A percentile compares a stretch with the other conserved stretches of the same genome.
These are phyloP conservation scores for Polypedilum pembai DNA, from an alignment of 1,140 invertebrate species.

Conservation along the genomic window DNA sequence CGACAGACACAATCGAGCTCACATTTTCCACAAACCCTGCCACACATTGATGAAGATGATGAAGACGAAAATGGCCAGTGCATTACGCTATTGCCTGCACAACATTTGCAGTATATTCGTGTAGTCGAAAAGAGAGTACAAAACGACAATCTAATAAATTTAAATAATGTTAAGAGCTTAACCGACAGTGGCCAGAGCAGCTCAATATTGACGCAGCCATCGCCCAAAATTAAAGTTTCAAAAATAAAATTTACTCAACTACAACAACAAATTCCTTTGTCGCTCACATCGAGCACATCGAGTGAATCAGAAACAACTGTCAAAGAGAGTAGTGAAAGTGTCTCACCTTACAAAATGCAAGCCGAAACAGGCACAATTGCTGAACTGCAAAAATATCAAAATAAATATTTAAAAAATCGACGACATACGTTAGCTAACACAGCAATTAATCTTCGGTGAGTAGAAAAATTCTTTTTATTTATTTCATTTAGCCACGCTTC, in stretches of 20 bases:
- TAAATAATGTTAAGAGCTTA: slow-evolving; percentile 32
- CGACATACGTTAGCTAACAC: slow-evolving; percentile 72
- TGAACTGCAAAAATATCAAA: slow-evolving; percentile 77
- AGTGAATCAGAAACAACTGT: slow-evolving; percentile 31
- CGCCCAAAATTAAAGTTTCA: slow-evolving; percentile 44
- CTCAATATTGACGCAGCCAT: slow-evolving; percentile 45
- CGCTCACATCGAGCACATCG: slow-evolving; percentile 32
- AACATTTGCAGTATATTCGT: slow-evolving; percentile 44
- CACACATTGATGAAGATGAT: slow-evolving; percentile 53
- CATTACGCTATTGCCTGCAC: slow-evolving; percentile 40
- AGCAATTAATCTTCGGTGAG: slow-evolving; percentile 24
- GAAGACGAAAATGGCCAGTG: slow-evolving; percentile 49
- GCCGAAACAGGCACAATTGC: slow-evolving; percentile 81
- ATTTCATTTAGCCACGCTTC: neutral
- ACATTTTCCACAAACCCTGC: slow-evolving; percentile 46
- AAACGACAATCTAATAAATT: slow-evolving; percentile 32
- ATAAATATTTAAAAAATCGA: slow-evolving; percentile 68
- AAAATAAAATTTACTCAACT: slow-evolving; percentile 44
- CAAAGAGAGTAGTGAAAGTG: slow-evolving; percentile 36
- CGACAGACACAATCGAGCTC: slow-evolving; percentile 23
- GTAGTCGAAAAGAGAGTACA: slow-evolving; percentile 44
- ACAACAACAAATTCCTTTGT: slow-evolving; percentile 36
- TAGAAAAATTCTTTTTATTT: slow-evolving; percentile 29
- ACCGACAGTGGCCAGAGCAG: slow-evolving; percentile 38
- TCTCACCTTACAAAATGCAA: slow-evolving; percentile 62